Percentiles rank a stretch among this genome's conserved stretches.
Conservation (phyloP, 1,140 invertebrate species). For the Augochlora pura region DNA sequence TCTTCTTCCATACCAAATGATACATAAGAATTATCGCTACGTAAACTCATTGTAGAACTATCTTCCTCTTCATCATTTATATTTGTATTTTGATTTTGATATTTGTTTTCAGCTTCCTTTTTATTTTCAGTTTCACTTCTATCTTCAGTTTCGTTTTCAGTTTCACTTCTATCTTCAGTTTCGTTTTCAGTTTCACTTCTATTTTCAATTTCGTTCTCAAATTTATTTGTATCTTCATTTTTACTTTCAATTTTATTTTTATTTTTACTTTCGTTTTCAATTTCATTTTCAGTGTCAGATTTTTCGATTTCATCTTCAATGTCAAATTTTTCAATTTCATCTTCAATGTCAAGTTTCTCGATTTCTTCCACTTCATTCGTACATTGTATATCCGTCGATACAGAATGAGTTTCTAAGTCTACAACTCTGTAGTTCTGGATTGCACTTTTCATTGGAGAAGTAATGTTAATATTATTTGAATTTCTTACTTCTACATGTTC, state of each 20-base stretch:
- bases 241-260: constrained; percentile 73
- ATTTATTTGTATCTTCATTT: not conserved
- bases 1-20: constrained; percentile 85
- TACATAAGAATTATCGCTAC: constrained; percentile 80
- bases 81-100: constrained; percentile 6
- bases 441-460: not conserved
- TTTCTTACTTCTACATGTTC: not conserved
- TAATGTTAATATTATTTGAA: not conserved
- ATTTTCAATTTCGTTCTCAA: not conserved
- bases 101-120: constrained; percentile 37
- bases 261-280: constrained; percentile 52
- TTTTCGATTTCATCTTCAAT: constrained; percentile 32
- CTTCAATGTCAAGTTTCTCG: constrained; percentile 73
- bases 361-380: constrained; percentile 33
- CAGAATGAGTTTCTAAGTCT: too few species aligned
- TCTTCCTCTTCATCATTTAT: constrained; percentile 72
- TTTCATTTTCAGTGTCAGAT: not conserved
- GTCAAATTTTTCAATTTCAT: too few species aligned
- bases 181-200: not conserved
- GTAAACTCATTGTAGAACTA: constrained; percentile 75
- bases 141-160: not conserved
- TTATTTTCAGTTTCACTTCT: constrained; percentile 46
- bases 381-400: not conserved
- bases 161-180: not conserved
- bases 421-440: not conserved